These are phyloP conservation scores for Troglohyphantes excavatus DNA, from an alignment of 2,888 invertebrate species.

Conservation along the genomic window DNA sequence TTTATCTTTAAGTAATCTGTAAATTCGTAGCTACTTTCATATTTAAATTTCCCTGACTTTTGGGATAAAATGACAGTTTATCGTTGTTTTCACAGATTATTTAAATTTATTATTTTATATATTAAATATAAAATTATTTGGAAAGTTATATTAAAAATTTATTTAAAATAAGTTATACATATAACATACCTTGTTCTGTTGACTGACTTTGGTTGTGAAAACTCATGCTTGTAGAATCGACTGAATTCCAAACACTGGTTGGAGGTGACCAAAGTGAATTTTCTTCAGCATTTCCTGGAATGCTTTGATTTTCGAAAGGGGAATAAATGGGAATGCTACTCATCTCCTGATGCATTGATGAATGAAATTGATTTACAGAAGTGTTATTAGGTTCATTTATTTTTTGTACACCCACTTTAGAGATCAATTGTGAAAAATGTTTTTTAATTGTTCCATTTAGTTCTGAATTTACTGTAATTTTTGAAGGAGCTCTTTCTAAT, in stretches of 20 bases:
- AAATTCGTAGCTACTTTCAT: no score
- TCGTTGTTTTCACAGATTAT: no score
- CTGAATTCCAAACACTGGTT: constrained; percentile 52
- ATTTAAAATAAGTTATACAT: background rate
- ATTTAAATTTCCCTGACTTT: no score
- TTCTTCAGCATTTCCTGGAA: background rate
- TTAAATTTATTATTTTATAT: no score
- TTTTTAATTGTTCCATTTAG: constrained; percentile 74
- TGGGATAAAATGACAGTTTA: no score
- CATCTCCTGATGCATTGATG: constrained; percentile 20
- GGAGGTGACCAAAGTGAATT: constrained; percentile 58
- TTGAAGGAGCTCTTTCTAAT: constrained; percentile 58
- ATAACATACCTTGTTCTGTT: constrained; percentile 35
- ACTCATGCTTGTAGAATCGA: background rate
- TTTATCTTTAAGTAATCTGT: no score
- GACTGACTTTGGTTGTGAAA: constrained; percentile 13
- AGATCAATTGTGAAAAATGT: constrained; percentile 74
- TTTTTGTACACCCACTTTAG: constrained; percentile 66
- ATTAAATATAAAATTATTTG: no score
- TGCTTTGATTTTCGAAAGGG: constrained; percentile 46
- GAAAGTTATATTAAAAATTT: no score
- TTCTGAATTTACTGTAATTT: constrained; percentile 64
- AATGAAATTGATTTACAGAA: constrained; percentile 38
- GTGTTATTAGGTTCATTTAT: constrained; percentile 45
- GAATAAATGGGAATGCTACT: constrained; percentile 47